Conservation (phyloP, 2,113 vertebrate species). For the Galemys pyrenaicus region DNA sequence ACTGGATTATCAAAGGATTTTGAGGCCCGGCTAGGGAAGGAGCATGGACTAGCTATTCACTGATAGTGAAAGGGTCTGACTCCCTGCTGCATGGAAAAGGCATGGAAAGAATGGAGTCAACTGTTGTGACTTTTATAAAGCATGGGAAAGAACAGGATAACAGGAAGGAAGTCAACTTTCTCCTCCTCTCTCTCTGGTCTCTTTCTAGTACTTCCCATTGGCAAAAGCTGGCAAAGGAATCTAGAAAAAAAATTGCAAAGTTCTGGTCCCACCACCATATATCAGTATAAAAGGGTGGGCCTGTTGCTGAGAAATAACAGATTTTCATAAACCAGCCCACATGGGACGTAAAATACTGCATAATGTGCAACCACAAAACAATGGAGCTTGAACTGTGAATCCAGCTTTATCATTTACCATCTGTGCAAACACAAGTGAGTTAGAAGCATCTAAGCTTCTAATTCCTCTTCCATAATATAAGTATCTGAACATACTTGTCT, state of each 20-base stretch:
- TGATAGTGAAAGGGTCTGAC: background rate
- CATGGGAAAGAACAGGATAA: background rate
- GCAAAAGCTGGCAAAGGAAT: background rate
- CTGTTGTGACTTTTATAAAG: background rate
- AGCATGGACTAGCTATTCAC: background rate
- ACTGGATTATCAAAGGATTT: background rate
- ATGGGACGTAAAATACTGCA: background rate
- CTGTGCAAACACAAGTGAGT: background rate
- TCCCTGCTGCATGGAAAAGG: background rate
- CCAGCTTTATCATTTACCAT: background rate
- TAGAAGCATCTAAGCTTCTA: background rate
- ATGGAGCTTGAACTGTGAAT: background rate
- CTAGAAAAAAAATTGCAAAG: background rate
- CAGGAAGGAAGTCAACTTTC: background rate
- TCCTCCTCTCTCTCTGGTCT: background rate
- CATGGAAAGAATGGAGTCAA: background rate
- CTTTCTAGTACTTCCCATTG: background rate
- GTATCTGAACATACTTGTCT: background rate
- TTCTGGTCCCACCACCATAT: background rate
- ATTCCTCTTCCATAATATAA: background rate
- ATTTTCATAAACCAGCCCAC: background rate
- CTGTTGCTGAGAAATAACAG: background rate
- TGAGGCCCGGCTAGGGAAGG: background rate
- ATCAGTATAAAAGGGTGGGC: background rate
- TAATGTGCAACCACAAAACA: background rate